phyloP scores from a whole-genome alignment of 2,888 invertebrate species.

The Hydrotaea cyrtoneurina region DNA sequence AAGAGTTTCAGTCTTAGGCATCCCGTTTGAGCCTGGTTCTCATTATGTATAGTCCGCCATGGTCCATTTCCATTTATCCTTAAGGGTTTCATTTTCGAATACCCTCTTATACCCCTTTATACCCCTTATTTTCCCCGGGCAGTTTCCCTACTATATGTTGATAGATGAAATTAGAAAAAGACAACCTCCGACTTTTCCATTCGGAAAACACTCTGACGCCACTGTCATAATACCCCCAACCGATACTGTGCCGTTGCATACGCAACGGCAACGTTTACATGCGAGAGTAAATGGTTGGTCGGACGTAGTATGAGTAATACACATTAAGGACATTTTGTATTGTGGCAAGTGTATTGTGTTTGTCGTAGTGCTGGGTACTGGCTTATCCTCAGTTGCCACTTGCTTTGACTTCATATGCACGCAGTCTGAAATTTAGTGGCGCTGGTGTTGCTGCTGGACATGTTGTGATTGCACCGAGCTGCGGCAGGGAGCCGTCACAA shows the following conservation, averaged over 20 bases:
- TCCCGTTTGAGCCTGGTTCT: too few relatives aligned
- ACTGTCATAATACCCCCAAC: too few relatives aligned
- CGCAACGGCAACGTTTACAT: background rate
- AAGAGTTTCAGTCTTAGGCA: too few relatives aligned
- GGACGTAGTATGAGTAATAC: conserved; percentile 46
- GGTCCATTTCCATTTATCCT: too few relatives aligned
- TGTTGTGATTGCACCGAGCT: conserved; percentile 57
- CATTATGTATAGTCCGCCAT: too few relatives aligned
- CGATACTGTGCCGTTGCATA: conserved; percentile 3
- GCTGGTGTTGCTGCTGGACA: conserved; percentile 60
- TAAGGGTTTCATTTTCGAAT: too few relatives aligned
- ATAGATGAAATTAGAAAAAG: too few relatives aligned
- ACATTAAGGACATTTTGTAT: conserved; percentile 63
- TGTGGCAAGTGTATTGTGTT: conserved; percentile 16
- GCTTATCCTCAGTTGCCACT: conserved; percentile 35
- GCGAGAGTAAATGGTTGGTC: background rate
- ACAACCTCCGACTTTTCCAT: too few relatives aligned
- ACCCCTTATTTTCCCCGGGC: too few relatives aligned
- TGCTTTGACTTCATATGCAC: conserved; percentile 62
- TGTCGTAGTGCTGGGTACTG: background rate
- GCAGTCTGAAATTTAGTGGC: conserved; percentile 51
- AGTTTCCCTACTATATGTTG: too few relatives aligned
- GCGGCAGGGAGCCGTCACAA: conserved; percentile 15
- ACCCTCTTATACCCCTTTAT: too few relatives aligned
- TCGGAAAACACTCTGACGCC: too few relatives aligned